Conservation (phyloP, 2,888 invertebrate species). For the Xylocampa areola region DNA sequence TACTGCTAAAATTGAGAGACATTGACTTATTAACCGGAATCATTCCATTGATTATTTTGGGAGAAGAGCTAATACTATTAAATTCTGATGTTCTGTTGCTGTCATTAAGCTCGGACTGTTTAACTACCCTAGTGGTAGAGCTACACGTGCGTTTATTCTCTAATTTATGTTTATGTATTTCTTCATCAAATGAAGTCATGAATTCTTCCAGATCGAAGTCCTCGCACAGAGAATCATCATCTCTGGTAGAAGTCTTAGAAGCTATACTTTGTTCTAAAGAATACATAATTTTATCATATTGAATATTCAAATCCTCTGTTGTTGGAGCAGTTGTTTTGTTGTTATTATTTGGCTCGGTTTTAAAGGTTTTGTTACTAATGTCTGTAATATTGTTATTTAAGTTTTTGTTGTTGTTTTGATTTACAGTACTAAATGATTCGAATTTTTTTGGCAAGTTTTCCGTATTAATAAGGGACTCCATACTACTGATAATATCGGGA, state of each 20-base stretch:
- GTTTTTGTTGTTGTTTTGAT: conserved; percentile 74
- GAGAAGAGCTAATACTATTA: conserved; percentile 78
- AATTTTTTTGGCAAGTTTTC: conserved; percentile 87
- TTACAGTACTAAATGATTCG: conserved; percentile 80
- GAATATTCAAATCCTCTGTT: conserved; percentile 82
- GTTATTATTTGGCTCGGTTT: conserved; percentile 70
- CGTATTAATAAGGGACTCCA: conserved; percentile 86
- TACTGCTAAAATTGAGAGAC: conserved; percentile 90
- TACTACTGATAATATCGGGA: conserved; percentile 87
- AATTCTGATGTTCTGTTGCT: conserved; percentile 76
- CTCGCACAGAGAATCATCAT: conserved; percentile 89
- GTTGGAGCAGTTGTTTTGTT: conserved; percentile 72
- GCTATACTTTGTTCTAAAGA: conserved; percentile 86
- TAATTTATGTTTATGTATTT: conserved; percentile 83
- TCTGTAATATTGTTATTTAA: conserved; percentile 69
- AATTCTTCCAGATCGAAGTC: conserved; percentile 92
- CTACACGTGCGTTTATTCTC: conserved; percentile 85
- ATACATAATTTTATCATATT: conserved; percentile 88
- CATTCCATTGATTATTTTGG: conserved; percentile 78
- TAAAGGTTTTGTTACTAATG: conserved; percentile 63
- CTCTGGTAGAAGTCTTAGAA: conserved; percentile 84
- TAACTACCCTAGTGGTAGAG: conserved; percentile 85
- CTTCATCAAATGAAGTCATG: conserved; percentile 92
- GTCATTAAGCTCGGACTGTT: conserved; percentile 76
- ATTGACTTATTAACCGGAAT: conserved; percentile 87